phyloP scores from a whole-genome alignment of 2,797 vertebrate genomes.

The Lycodopsis pacificus region DNA sequence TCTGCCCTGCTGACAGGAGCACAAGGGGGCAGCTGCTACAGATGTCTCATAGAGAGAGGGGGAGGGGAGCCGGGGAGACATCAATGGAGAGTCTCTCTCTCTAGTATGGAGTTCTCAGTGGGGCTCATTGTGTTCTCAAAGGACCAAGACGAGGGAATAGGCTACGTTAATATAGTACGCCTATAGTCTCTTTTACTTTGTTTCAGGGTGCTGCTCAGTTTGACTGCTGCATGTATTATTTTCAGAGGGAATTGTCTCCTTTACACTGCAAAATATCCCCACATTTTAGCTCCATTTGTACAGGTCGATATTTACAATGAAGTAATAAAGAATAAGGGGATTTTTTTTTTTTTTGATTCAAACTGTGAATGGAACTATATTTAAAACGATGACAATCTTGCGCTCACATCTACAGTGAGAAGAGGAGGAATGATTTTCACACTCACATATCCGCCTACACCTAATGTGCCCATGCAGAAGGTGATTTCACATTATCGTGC shows the following conservation, averaged over 20 bases:
- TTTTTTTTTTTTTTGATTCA: neutral
- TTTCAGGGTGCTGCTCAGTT: slow-evolving; percentile 52
- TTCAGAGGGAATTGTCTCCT: slow-evolving; percentile 26
- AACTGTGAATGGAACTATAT: neutral
- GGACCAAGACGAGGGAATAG: slow-evolving; percentile 77
- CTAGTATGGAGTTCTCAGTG: slow-evolving; percentile 80
- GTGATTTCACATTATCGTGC: slow-evolving; percentile 14
- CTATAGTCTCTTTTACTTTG: slow-evolving; percentile 59
- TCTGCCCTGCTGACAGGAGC: slow-evolving; percentile 84
- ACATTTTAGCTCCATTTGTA: slow-evolving; percentile 15
- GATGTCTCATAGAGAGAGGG: slow-evolving; percentile 84
- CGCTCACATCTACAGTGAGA: slow-evolving; percentile 3
- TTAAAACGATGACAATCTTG: neutral
- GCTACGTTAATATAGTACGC: slow-evolving; percentile 77
- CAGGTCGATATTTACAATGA: slow-evolving; percentile 23
- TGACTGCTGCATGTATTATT: slow-evolving; percentile 20
- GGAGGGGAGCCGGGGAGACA: slow-evolving; percentile 83
- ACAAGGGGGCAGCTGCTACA: slow-evolving; percentile 90
- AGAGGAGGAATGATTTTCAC: slow-evolving; percentile 16
- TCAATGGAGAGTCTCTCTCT: slow-evolving; percentile 84
- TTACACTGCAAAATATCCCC: neutral
- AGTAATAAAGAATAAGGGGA: neutral
- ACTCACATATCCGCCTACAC: slow-evolving; percentile 21
- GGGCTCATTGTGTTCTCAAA: slow-evolving; percentile 82
- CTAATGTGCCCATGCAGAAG: slow-evolving; percentile 20